Conservation (phyloP, 2,797 vertebrate genomes). For the Propithecus perrieri region DNA sequence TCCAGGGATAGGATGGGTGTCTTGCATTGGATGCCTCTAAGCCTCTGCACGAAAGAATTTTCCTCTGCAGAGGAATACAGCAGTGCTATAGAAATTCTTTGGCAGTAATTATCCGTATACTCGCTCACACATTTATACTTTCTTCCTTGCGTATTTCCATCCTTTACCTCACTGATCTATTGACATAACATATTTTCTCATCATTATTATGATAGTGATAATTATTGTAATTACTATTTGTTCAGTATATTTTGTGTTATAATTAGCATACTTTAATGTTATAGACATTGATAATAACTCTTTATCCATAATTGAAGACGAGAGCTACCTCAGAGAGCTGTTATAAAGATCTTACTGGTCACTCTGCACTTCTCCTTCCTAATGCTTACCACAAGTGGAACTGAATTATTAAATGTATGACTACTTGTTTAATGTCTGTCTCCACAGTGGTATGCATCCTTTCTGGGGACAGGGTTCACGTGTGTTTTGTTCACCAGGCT, state of each 20-base stretch:
- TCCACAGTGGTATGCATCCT: background rate
- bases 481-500: background rate
- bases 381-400: background rate
- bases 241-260: background rate
- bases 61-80: background rate
- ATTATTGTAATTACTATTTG: conserved; percentile 23
- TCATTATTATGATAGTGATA: conserved; percentile 5
- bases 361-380: no score
- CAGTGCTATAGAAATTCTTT: background rate
- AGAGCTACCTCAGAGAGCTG: background rate
- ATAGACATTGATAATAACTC: background rate
- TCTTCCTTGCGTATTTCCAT: background rate
- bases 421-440: background rate
- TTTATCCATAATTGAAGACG: background rate
- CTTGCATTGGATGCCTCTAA: background rate
- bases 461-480: background rate
- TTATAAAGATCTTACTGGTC: background rate
- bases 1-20: background rate
- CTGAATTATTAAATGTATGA: background rate
- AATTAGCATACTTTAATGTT: background rate
- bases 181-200: conserved; percentile 10
- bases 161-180: background rate
- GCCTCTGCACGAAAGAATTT: background rate
- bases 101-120: background rate
- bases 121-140: background rate